Percentiles rank a stretch among this genome's conserved stretches.
phyloP scores from a whole-genome alignment of 2,888 invertebrate species.

The Drosophila longiperda region DNA sequence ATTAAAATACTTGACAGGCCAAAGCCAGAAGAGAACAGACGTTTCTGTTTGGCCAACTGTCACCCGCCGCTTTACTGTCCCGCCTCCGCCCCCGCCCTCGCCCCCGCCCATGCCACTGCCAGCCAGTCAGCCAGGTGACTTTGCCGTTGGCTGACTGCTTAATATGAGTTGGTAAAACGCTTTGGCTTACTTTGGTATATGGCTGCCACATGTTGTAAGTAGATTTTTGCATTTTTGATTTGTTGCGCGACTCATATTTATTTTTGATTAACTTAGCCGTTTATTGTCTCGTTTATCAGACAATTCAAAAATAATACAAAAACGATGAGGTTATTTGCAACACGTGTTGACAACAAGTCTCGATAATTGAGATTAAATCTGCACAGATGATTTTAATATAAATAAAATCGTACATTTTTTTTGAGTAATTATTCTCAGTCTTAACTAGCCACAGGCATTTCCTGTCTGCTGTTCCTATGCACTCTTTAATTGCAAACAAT shows the following conservation, averaged over 20 bases:
- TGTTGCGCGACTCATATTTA: conserved; percentile 43
- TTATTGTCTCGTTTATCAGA: conserved; percentile 37
- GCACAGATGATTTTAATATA: not conserved
- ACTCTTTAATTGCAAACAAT: not conserved
- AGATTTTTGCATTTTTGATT: conserved; percentile 36
- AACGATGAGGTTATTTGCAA: conserved; percentile 25
- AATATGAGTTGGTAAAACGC: not conserved
- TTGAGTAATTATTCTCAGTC: not conserved
- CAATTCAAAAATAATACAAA: not conserved
- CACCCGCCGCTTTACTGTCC: not conserved
- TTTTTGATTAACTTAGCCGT: conserved; percentile 56
- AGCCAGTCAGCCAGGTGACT: not conserved
- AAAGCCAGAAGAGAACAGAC: not conserved
- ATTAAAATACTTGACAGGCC: conserved; percentile 60
- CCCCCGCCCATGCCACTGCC: too few relatives aligned
- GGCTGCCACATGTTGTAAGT: conserved; percentile 2
- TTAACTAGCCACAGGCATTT: not conserved
- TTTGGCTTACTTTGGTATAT: not conserved
- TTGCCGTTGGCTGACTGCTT: not conserved
- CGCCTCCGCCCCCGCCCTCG: not conserved
- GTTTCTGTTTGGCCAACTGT: conserved; percentile 10
- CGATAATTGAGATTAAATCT: not conserved
- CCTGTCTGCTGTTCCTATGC: not conserved
- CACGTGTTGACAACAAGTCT: not conserved
- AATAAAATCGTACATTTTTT: not conserved